phyloP scores from a whole-genome alignment of 1,140 invertebrate genomes.

The Musca vetustissima region DNA sequence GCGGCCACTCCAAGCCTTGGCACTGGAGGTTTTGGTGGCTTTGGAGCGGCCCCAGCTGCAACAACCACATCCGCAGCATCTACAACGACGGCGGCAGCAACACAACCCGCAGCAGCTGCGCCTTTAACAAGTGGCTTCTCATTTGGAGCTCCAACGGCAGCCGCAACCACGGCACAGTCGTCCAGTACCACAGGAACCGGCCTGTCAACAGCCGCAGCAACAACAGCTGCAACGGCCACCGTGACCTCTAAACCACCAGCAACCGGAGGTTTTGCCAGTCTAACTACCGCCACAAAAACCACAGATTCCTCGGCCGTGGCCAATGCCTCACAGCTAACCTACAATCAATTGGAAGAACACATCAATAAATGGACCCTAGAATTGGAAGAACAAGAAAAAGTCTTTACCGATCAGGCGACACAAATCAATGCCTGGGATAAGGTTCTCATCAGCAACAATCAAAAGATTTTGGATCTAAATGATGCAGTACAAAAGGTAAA shows the following conservation, averaged over 20 bases:
- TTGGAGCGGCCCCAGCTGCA: slow-evolving; percentile 22
- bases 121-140: not conserved
- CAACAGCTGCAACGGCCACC: slow-evolving; percentile 33
- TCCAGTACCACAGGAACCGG: not conserved
- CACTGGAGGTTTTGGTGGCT: slow-evolving; percentile 15
- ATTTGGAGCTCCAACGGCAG: slow-evolving; percentile 13
- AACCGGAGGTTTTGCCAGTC: slow-evolving; percentile 27
- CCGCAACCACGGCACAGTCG: not conserved
- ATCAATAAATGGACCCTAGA: slow-evolving; percentile 96
- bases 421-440: slow-evolving; percentile 95
- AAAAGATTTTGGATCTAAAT: slow-evolving; percentile 87
- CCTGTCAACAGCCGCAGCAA: slow-evolving; percentile 18
- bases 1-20: slow-evolving; percentile 11
- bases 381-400: slow-evolving; percentile 89
- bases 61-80: not conserved
- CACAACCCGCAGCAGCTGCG: slow-evolving; percentile 34
- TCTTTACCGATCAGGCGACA: slow-evolving; percentile 90
- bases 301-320: slow-evolving; percentile 1
- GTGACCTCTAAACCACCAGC: slow-evolving; percentile 36
- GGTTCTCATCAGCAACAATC: slow-evolving; percentile 85
- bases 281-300: slow-evolving; percentile 25
- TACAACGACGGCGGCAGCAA: slow-evolving; percentile 19
- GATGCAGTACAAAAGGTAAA: slow-evolving; percentile 83
- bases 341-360: slow-evolving; percentile 85
- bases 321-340: slow-evolving; percentile 64